Percentiles rank a stretch among this genome's conserved stretches.
Evolutionary conservation across 1,140 invertebrate species (phyloP).

Genomic region (Drosophila micromelanica): DNA sequence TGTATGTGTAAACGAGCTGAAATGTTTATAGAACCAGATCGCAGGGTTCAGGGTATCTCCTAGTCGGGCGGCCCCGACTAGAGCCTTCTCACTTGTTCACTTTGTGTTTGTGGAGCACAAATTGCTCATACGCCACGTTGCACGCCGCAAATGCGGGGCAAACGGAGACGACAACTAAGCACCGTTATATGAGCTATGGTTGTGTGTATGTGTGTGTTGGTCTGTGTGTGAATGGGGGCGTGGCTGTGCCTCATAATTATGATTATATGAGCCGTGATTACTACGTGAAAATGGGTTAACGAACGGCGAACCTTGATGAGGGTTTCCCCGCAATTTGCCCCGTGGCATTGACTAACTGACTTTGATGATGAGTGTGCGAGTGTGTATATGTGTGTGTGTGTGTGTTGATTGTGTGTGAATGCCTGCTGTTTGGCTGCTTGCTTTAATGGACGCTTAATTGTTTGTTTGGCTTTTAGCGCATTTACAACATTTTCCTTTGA

Average conservation of each 20-base stretch:
- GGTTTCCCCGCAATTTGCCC: slow-evolving; percentile 50
- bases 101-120: slow-evolving; percentile 55
- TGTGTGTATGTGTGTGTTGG: background rate
- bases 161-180: slow-evolving; percentile 15
- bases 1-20: too few species aligned
- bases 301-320: background rate
- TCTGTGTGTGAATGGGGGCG: background rate
- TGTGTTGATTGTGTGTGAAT: background rate
- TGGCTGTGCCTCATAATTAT: slow-evolving; percentile 53
- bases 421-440: slow-evolving; percentile 10
- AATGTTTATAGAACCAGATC: too few species aligned
- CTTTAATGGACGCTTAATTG: slow-evolving; percentile 19
- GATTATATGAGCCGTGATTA: slow-evolving; percentile 71
- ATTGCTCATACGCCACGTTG: slow-evolving; percentile 71
- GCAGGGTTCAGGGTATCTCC: too few species aligned
- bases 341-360: slow-evolving; percentile 61
- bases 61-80: too few species aligned
- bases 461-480: slow-evolving; percentile 20
- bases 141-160: slow-evolving; percentile 43
- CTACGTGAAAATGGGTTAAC: slow-evolving; percentile 4
- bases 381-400: background rate
- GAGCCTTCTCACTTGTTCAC: slow-evolving; percentile 65
- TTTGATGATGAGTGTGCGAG: slow-evolving; percentile 21
- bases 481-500: slow-evolving; percentile 18
- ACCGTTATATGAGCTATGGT: background rate